Evolutionary conservation across 2,113 vertebrate genomes (phyloP), one percentile per base, ranked within the genome.

Genomic region (Perca fluviatilis): DNA sequence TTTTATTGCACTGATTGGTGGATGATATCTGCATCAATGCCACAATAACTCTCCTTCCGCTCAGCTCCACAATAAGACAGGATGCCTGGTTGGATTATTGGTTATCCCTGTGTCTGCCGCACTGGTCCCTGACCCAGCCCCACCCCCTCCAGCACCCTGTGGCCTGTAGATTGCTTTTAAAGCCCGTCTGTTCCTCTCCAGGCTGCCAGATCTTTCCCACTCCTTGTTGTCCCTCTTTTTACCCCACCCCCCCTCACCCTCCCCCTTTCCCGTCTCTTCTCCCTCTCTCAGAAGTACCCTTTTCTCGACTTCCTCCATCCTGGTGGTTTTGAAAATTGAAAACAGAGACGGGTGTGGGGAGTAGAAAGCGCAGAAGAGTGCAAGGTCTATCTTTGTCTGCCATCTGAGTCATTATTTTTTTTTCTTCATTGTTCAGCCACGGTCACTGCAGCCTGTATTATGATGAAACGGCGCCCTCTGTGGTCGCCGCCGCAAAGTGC

Each of bases 341-440:
- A 82, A 79, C 85, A 77, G 85, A 69, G 49, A 30, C 40, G n/a
- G 72, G 75, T 64, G 80, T 77, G 75, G 75, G 50, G 79, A 33
- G 68, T 77, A 69, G 77, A 74, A 66, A 77, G 67, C 36, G 72
- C 57, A 90, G 40, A 79, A 63, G 50, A 89, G 90, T 77, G 86
- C 46, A 80, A 80, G 75, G 70, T 90, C 90, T 90, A 90, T 92
- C 92, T 92, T 91, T 88, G 91, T 92, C 85, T 92, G 79, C 70
- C 75, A 92, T 89, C 89, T 87, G 89, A 92, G 61, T 92, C 88
- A 85, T 88, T 91, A 80, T 76, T 89, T 84, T 88, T 84, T 46
- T 33, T 23, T 82, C 76, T 82, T 92, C 79, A 91, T 92, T 93
- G 91, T 93, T 92, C 79, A 36, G 11, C 70, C 74, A 6, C 8